A percentile compares a stretch with the other conserved stretches of the same genome.
Conservation (phyloP, 2,113 vertebrate species). For the Callorhinus ursinus region DNA sequence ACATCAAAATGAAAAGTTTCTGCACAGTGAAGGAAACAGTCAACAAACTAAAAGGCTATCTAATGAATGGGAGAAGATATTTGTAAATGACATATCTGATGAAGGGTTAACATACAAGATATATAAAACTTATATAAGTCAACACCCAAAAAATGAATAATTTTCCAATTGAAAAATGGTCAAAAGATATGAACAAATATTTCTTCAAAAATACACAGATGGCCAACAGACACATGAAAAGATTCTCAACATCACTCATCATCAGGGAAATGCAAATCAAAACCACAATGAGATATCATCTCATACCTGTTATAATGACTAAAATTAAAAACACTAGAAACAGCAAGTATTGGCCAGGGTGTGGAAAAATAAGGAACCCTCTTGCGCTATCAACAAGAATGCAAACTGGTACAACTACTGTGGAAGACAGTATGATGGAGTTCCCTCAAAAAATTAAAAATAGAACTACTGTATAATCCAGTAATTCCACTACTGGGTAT, state of each 20-base stretch:
- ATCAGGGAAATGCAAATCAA: background rate
- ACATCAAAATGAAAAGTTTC: background rate
- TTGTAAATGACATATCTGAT: background rate
- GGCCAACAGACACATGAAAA: background rate
- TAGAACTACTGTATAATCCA: background rate
- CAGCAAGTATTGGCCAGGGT: background rate
- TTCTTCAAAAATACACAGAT: background rate
- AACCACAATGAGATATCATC: background rate
- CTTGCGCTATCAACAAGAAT: background rate
- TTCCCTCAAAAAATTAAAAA: background rate
- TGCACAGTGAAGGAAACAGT: background rate
- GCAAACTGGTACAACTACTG: background rate
- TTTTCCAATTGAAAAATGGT: background rate
- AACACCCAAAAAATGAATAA: background rate
- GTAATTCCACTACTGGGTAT: background rate
- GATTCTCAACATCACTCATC: background rate
- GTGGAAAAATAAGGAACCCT: background rate
- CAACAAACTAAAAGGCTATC: background rate
- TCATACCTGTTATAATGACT: background rate
- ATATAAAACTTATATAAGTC: background rate
- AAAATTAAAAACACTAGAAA: background rate
- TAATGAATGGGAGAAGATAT: background rate
- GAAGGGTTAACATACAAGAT: background rate
- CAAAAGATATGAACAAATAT: background rate
- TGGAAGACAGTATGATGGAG: background rate